Evolutionary conservation across 37 sponge, comb jelly and placozoan genomes (phyloP).

Genomic region (Beroe ovata): DNA sequence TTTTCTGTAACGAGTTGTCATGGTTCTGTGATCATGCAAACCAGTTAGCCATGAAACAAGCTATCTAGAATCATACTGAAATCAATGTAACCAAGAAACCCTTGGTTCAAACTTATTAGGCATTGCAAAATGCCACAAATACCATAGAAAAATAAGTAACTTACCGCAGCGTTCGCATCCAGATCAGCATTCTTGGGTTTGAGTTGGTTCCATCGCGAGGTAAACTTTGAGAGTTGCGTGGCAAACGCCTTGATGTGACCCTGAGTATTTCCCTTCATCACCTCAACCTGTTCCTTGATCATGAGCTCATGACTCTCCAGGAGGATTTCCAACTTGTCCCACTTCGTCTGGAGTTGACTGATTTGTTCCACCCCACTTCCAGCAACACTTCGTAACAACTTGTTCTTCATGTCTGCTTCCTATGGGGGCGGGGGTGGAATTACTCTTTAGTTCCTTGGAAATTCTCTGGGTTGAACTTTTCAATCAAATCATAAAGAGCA

Average conservation of each 20-base stretch:
- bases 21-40: no score
- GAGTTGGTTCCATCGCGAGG: slow-evolving; percentile 92
- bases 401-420: slow-evolving; percentile 86
- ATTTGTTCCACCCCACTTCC: slow-evolving; percentile 87
- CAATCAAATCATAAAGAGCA: no score
- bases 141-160: no score
- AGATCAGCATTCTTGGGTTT: slow-evolving; percentile 78
- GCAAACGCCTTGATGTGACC: slow-evolving; percentile 72
- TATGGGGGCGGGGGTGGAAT: no score
- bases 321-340: slow-evolving; percentile 94
- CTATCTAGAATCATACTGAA: no score
- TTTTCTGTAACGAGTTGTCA: no score
- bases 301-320: slow-evolving; percentile 96
- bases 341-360: slow-evolving; percentile 73
- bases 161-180: slow-evolving; percentile 63
- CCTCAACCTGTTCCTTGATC: slow-evolving; percentile 88
- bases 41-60: no score
- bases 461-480: no score
- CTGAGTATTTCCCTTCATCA: slow-evolving; percentile 79
- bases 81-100: no score
- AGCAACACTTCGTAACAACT: slow-evolving; percentile 83
- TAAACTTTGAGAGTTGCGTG: slow-evolving; percentile 82
- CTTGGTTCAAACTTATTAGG: no score
- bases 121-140: no score
- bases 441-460: no score